phyloP scores from a whole-genome alignment of 2,797 vertebrate genomes.

The Somateria mollissima region DNA sequence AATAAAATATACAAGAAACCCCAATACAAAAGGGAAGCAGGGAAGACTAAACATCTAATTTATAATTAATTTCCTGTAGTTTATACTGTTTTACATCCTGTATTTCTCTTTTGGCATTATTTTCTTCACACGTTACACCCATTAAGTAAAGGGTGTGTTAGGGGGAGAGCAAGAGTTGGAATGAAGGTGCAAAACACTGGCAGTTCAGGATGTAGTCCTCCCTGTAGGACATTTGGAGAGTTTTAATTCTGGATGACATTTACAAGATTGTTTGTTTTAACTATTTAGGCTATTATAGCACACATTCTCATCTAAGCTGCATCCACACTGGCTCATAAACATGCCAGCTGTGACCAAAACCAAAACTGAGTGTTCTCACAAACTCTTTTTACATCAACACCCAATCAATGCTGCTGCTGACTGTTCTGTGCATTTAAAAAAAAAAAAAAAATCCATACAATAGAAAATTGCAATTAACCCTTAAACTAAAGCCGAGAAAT shows the following conservation, averaged over 20 bases:
- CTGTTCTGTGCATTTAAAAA: background rate
- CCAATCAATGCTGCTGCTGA: background rate
- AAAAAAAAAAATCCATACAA: background rate
- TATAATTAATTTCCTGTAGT: background rate
- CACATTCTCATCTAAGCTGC: background rate
- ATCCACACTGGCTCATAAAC: background rate
- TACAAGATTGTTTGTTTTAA: conserved; percentile 24
- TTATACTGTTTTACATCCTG: background rate
- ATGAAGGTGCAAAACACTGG: background rate
- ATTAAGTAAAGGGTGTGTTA: background rate
- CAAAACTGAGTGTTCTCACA: background rate
- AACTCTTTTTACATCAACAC: background rate
- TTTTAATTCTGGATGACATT: background rate
- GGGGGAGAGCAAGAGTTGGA: background rate
- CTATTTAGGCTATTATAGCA: background rate
- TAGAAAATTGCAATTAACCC: background rate
- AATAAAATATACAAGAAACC: background rate
- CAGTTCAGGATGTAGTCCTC: background rate
- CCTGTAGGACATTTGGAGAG: background rate
- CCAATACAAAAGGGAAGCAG: background rate
- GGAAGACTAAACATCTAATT: background rate
- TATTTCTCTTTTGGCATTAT: background rate
- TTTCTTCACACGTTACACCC: background rate
- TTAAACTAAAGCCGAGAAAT: background rate
- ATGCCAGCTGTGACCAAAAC: background rate